Percentiles rank a stretch among this genome's conserved stretches.
phyloP scores from a whole-genome alignment of 1,140 invertebrate genomes.

The Polypedilum pembai region DNA sequence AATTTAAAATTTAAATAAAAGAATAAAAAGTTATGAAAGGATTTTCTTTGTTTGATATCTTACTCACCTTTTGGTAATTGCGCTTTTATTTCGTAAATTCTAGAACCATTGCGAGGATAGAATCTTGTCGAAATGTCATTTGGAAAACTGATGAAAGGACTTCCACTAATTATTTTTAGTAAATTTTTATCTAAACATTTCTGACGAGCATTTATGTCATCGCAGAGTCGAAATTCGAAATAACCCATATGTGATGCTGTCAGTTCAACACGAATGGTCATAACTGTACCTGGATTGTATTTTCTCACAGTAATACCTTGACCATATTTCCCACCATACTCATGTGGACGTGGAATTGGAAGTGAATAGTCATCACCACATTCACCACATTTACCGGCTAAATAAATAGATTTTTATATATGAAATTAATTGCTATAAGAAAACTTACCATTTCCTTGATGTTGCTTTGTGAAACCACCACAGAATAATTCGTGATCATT shows the following conservation, averaged over 20 bases:
- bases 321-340: conserved; percentile 75
- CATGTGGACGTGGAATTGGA: conserved; percentile 64
- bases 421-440: conserved; percentile 31
- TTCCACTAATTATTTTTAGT: conserved; percentile 50
- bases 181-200: conserved; percentile 68
- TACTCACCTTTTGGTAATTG: conserved; percentile 52
- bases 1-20: not conserved
- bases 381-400: conserved; percentile 71
- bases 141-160: conserved; percentile 35
- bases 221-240: conserved; percentile 81
- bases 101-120: conserved; percentile 68
- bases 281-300: conserved; percentile 58
- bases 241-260: conserved; percentile 76
- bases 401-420: conserved; percentile 44
- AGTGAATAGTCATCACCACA: conserved; percentile 79
- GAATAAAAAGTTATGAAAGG: not conserved
- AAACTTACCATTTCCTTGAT: conserved; percentile 48
- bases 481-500: conserved; percentile 87
- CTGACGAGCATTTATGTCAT: conserved; percentile 56
- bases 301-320: conserved; percentile 69
- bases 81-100: conserved; percentile 67
- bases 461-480: conserved; percentile 74
- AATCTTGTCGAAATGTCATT: conserved; percentile 49
- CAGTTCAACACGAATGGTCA: conserved; percentile 66
- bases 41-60: not conserved